Percentiles rank a stretch among this genome's conserved stretches.
Evolutionary conservation across 2,797 vertebrate genomes (phyloP).

Genomic region (Balearica regulorum): DNA sequence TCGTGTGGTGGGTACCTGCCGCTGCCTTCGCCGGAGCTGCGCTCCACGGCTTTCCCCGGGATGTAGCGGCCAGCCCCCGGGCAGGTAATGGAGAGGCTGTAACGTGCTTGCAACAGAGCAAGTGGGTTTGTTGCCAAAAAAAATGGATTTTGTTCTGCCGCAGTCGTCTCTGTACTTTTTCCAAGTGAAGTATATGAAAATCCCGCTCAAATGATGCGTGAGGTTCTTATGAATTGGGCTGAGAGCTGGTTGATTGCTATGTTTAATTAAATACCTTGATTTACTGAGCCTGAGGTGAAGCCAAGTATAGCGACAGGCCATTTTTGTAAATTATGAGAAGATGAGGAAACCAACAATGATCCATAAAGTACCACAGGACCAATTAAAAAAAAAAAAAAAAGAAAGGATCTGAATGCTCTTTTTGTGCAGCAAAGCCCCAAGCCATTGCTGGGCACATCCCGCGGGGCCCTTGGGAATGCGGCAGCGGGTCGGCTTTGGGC

Average conservation of each 20-base stretch:
- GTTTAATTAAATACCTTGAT: slow-evolving; percentile 9
- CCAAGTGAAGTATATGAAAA: background rate
- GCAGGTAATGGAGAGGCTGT: background rate
- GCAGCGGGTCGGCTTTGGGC: background rate
- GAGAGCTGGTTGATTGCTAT: background rate
- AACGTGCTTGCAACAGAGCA: background rate
- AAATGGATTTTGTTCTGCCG: background rate
- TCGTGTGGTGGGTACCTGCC: background rate
- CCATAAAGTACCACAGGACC: background rate
- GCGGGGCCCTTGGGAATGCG: background rate
- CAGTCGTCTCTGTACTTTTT: background rate
- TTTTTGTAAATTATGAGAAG: background rate
- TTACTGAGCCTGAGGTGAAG: background rate
- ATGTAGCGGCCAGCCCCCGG: fast-evolving
- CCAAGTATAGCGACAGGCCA: background rate
- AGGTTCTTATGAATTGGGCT: background rate
- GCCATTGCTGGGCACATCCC: background rate
- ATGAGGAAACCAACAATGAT: background rate
- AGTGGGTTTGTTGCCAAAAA: background rate
- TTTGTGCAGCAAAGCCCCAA: background rate
- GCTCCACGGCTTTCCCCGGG: background rate
- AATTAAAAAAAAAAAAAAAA: background rate
- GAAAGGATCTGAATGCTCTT: background rate
- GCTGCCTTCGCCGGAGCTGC: fast-evolving
- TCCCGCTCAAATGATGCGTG: background rate